Evolutionary conservation across 2,797 vertebrate genomes (phyloP).

Genomic region (Sus cebifrons): DNA sequence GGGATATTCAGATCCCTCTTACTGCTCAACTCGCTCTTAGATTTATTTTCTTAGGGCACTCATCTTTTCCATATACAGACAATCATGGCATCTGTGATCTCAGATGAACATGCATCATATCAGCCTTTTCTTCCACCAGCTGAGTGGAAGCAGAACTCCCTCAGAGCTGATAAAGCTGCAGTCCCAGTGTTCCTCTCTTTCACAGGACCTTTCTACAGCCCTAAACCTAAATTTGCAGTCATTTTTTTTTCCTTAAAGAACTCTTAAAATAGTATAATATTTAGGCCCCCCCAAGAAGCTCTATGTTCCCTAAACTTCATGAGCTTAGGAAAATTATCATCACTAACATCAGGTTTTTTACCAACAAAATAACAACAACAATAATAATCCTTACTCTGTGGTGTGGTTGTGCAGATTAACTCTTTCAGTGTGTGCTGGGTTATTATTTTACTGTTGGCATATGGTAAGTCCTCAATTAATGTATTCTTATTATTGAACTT

Average conservation of each 20-base stretch:
- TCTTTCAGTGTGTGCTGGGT: neutral
- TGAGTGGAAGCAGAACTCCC: neutral
- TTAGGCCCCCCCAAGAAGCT: neutral
- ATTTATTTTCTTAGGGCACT: neutral
- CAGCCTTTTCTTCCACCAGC: rapidly evolving
- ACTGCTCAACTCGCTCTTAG: neutral
- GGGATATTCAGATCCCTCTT: neutral
- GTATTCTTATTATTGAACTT: neutral
- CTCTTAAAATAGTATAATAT: neutral
- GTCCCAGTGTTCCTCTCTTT: rapidly evolving
- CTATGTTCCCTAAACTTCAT: neutral
- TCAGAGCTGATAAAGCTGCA: neutral
- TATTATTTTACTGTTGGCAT: neutral
- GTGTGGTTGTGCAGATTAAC: neutral
- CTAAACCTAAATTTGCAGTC: neutral
- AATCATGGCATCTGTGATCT: neutral
- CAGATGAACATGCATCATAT: neutral
- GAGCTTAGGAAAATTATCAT: neutral
- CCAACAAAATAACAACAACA: neutral
- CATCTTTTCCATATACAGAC: neutral
- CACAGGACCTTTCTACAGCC: neutral
- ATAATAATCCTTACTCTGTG: neutral
- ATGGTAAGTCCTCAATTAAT: neutral
- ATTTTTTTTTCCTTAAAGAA: neutral
- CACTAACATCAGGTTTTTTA: neutral